These are phyloP conservation scores for Andrena flavipes DNA, from an alignment of 2,888 invertebrate species.

Conservation along the genomic window DNA sequence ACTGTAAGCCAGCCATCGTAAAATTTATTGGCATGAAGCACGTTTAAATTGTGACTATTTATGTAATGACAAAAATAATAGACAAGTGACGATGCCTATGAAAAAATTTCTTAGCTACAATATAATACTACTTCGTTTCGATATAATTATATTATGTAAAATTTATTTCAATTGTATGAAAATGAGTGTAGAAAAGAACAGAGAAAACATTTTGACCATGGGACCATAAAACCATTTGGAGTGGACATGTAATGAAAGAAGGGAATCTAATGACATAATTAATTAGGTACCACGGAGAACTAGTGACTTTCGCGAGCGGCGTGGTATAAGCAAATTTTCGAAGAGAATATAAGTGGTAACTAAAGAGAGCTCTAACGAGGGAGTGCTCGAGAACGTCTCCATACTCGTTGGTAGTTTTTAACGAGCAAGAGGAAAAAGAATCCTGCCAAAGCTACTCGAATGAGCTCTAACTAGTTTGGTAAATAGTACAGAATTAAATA, in stretches of 20 bases:
- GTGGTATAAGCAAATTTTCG: neutral
- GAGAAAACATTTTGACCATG: neutral
- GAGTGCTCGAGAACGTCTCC: constrained; percentile 24
- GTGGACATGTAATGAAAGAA: neutral
- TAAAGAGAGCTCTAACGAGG: constrained; percentile 23
- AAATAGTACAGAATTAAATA: constrained; percentile 6
- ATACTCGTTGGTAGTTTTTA: constrained; percentile 24
- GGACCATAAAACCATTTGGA: neutral
- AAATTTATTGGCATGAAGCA: neutral
- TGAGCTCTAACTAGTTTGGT: neutral
- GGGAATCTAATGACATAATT: neutral
- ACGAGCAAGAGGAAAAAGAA: constrained; percentile 15
- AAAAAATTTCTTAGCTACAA: neutral
- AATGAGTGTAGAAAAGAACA: neutral
- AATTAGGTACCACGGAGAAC: constrained; percentile 1
- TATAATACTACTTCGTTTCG: neutral
- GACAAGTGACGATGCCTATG: neutral
- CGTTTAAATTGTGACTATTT: neutral
- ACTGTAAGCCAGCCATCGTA: neutral
- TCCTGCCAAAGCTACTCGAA: neutral
- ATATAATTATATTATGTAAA: neutral
- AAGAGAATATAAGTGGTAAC: constrained; percentile 2
- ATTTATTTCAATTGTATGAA: neutral
- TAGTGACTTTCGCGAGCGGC: constrained; percentile 5
- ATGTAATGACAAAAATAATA: neutral